Conservation (phyloP, 2,113 vertebrate species). For the Sarotherodon lohbergeri region DNA sequence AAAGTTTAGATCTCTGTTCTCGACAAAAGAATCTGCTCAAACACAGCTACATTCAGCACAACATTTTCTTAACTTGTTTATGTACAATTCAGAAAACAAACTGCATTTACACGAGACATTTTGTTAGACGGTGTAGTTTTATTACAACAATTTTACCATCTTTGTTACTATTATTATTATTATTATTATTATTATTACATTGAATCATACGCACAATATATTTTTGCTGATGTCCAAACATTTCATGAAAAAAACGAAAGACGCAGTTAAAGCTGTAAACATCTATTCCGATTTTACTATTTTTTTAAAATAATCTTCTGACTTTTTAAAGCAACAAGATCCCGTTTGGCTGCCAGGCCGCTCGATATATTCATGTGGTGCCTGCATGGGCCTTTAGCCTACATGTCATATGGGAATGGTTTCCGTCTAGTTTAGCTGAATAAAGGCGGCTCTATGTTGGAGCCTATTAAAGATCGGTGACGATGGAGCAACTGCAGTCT, state of each 20-base stretch:
- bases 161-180: neutral
- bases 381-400: slow-evolving; percentile 37
- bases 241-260: neutral
- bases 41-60: neutral
- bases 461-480: slow-evolving; percentile 57
- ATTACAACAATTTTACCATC: neutral
- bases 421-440: slow-evolving; percentile 56
- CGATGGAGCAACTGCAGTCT: slow-evolving; percentile 62
- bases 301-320: neutral
- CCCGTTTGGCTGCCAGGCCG: neutral
- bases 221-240: neutral
- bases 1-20: neutral
- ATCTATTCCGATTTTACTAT: neutral
- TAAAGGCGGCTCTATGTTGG: slow-evolving; percentile 65
- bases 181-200: rapidly evolving
- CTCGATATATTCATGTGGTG: slow-evolving; percentile 15
- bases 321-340: neutral
- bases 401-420: slow-evolving; percentile 65
- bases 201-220: neutral
- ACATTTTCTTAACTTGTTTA: neutral
- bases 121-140: neutral
- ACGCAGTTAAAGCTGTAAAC: neutral
- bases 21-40: neutral
- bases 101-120: neutral
- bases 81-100: neutral